Evolutionary conservation across 2,888 invertebrate species (phyloP).

Genomic region (Malacosoma neustria): DNA sequence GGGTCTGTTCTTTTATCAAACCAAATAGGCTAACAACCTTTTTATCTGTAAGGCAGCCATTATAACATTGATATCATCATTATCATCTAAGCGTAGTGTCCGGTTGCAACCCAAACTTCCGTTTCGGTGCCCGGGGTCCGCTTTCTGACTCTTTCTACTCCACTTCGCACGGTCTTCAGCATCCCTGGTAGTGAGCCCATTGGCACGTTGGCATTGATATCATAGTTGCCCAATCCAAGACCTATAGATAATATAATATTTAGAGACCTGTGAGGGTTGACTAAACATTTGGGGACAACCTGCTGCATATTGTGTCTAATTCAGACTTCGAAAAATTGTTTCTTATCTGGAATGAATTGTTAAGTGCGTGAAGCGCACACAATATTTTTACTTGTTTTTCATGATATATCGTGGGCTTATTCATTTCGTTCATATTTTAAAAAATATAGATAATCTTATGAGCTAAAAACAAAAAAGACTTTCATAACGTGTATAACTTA

Average conservation of each 20-base stretch:
- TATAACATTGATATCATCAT: conserved; percentile 97
- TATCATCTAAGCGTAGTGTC: too few relatives aligned
- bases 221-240: conserved; percentile 98
- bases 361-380: conserved; percentile 95
- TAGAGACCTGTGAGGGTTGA: conserved; percentile 95
- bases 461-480: too few relatives aligned
- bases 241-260: too few relatives aligned
- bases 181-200: too few relatives aligned
- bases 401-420: conserved; percentile 76
- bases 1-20: conserved; percentile 97
- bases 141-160: too few relatives aligned
- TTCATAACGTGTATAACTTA: too few relatives aligned
- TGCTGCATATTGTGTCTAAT: conserved; percentile 90
- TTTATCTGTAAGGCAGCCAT: conserved; percentile 94
- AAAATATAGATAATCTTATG: too few relatives aligned
- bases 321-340: conserved; percentile 88
- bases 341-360: conserved; percentile 91
- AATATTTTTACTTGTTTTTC: conserved; percentile 91
- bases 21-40: conserved; percentile 94
- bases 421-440: conserved; percentile 48
- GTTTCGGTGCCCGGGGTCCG: too few relatives aligned
- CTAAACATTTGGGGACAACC: conserved; percentile 92
- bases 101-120: too few relatives aligned
- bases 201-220: too few relatives aligned
- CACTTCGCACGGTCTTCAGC: too few relatives aligned